Percentiles rank a stretch among this genome's conserved stretches.
These are phyloP conservation scores for Lipotes vexillifer DNA, from an alignment of 2,113 vertebrate species.

Conservation along the genomic window DNA sequence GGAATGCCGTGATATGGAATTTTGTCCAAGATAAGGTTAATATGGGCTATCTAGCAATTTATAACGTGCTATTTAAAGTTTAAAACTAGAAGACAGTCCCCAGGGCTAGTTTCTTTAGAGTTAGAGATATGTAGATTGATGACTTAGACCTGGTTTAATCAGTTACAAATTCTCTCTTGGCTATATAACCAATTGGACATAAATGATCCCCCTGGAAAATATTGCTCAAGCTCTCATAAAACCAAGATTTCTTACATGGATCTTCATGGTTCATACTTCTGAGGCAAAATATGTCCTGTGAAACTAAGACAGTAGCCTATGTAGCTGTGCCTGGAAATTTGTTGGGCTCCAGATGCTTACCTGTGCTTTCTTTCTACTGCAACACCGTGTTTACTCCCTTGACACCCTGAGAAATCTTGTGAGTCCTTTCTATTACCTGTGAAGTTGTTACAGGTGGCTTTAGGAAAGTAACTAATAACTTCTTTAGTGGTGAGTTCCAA, in stretches of 20 bases:
- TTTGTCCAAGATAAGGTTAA: not conserved
- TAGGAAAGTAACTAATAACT: not conserved
- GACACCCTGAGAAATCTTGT: not conserved
- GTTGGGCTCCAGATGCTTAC: not conserved
- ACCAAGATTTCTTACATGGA: not conserved
- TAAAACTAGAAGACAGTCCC: not conserved
- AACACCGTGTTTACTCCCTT: not conserved
- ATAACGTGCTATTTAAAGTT: not conserved
- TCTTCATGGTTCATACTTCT: not conserved
- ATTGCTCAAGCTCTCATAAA: not conserved
- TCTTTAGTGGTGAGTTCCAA: not conserved
- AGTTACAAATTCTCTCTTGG: not conserved
- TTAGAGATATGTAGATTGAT: not conserved
- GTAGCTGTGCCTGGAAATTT: not conserved
- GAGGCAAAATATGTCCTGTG: not conserved
- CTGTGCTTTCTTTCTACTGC: not conserved
- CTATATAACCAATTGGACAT: not conserved
- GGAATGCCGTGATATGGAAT: not conserved
- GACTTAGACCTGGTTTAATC: not conserved
- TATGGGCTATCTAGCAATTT: not conserved
- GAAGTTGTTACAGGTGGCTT: not conserved
- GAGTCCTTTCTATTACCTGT: not conserved
- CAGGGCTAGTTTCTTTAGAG: not conserved
- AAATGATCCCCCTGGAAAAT: not conserved
- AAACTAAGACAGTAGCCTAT: not conserved